Base-by-base conservation (phyloP, 2,888 invertebrate species). In the Eupithecia dodoneata region DNA sequence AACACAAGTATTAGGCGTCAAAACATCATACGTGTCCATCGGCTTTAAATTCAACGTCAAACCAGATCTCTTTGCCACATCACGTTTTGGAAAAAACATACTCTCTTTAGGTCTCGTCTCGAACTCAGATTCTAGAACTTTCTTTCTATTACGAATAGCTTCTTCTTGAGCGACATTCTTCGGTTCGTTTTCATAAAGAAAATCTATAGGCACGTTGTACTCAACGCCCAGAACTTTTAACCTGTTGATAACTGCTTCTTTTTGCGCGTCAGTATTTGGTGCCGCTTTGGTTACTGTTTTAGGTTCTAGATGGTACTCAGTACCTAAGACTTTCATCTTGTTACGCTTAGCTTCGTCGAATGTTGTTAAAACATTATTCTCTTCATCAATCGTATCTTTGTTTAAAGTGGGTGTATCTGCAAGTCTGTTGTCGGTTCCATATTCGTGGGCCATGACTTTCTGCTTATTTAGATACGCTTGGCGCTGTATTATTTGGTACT, bases 201-300 rank as follows among this genome's bases (percentile, higher is more conserved):
- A 12, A 15, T 88, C 87, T 0, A 85, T 65, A 6, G 94, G 93
- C 3, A 95, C 87, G 74, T 95, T 96, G 81, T 96, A 97, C 86
- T 97, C 97, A 0, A 96, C 95, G 4, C 96, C 94, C 76, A 97
- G 87, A 2, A 97, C 94, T 88, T 95, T 96, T 41, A 96, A 85
- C 87, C 96, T 96, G 83, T 97, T 97, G 72, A 92, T 88, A 80
- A 96, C 90, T 0, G 96, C 96, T 76, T 96, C 96, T 15, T 95
- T 96, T 76, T 96, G 94, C 3, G 96, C 95, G 3, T 94, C 93
- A 0, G 93, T 94, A 79, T 82, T 86, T 0, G 94, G 91, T 81
- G 89, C 89, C 0, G 63, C 13, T 2, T 63, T 59, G n/a, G 67
- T 59, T 65, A 79, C 85, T 3, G 73, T 13, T 47, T 82, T 81